These are phyloP conservation scores for Ascidia mentula DNA, from an alignment of 23 tunicate genomes.

Conservation along the genomic window DNA sequence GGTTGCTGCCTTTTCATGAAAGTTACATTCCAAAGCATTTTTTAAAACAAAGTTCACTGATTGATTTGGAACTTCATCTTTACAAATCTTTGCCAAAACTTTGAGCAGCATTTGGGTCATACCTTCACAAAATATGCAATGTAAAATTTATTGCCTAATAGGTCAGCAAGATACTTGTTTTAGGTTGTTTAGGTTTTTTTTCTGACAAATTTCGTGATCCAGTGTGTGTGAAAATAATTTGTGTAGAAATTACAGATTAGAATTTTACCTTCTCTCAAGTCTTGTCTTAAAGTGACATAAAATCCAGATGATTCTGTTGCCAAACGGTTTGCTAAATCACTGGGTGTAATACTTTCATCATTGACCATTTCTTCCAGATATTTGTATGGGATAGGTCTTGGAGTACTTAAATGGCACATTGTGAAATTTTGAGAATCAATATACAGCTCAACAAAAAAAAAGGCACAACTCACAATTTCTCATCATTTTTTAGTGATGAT, in stretches of 20 bases:
- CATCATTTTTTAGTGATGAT: no score
- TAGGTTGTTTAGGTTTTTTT: no score
- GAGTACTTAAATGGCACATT: background rate
- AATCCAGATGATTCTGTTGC: conserved; percentile 36
- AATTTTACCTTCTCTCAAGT: conserved; percentile 31
- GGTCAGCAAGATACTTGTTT: no score
- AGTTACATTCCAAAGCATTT: background rate
- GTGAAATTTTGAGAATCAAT: background rate
- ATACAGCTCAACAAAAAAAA: no score
- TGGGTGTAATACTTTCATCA: conserved; percentile 14
- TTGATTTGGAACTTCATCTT: conserved; percentile 14
- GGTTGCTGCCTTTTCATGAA: conserved; percentile 14
- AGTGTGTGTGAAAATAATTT: no score
- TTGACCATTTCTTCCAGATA: conserved; percentile 31
- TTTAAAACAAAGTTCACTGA: conserved; percentile 13
- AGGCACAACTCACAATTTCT: no score
- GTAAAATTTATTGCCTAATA: no score
- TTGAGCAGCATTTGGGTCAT: conserved; percentile 43
- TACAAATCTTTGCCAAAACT: conserved; percentile 47
- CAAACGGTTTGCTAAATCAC: conserved; percentile 20
- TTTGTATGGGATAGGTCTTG: conserved; percentile 37
- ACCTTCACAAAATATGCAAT: conserved; percentile 1
- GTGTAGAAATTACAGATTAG: no score
- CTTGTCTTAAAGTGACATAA: conserved; percentile 14
- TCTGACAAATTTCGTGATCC: no score